Base-by-base conservation (phyloP, 2,888 invertebrate species). In the Sminthurinus aureus region DNA sequence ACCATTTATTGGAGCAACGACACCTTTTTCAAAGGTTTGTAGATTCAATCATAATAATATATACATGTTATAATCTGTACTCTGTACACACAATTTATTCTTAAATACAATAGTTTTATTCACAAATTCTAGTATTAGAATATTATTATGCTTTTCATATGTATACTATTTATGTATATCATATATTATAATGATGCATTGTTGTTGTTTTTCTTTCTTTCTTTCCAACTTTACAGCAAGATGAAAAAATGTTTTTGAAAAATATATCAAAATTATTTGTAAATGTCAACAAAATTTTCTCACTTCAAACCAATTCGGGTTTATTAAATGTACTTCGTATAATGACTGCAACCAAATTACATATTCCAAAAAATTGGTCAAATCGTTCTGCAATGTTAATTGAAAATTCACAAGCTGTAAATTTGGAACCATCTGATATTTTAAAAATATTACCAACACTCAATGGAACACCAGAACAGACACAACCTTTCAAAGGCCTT, bases 291-390 rank as follows among this genome's bases (percentile, higher is more conserved):
- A 88, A 94, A 90, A 93, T 95, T 93, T 90, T 96, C 82, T 96
- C 96, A 0, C 94, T 95, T 86, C 96, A 96, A 89, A 98, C 96
- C 91, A 89, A 96, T 0, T 92, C 95, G 90, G 87, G 87, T 75
- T 84, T 88, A 11, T 81, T 86, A 6, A 87, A 88, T 79, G 81
- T 85, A 0, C 69, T 88, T 18, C 82, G 88, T n/a, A 86, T 87
- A 85, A 84, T 86, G 12, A 87, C 85, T 52, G 86, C 87, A 8
- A 76, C 86, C 0, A 88, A 88, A 81, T 84, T 87, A 18, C 82
- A 82, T 26, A 64, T 85, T 15, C 88, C 88, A 26, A 86, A 86
- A 66, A 86, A 86, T 51, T 87, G 87, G 86, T 13, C 83, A 24
- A 71, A 85, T 13, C 78, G 88, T 74, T 85, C 88, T 4, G 84